Base-by-base conservation (phyloP, 2,888 invertebrate species). In the Caenorhabditis sp. region DNA sequence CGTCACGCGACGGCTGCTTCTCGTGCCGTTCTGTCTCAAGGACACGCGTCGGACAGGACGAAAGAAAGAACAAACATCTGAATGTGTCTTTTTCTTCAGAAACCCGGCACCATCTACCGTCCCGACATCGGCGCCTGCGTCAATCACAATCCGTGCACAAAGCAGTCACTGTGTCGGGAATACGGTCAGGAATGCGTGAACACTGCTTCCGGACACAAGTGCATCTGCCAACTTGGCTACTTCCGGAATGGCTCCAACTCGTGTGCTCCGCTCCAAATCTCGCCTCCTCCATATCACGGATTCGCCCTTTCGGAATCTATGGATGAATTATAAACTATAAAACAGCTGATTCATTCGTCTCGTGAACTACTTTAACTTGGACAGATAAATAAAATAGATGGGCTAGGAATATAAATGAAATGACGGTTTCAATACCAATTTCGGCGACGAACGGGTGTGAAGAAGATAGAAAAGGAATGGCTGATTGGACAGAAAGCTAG, bases 121-220 rank as follows among this genome's bases (percentile, higher is more conserved):
- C 50, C 79, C 2, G 81, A 81, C 50, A 74, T 77, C 26, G 72
- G 68, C n/a, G 63, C 65, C 61, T 81, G 81, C 50, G 81, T 81
- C 35, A 72, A 77, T 45, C 74, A 81, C 37, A 75, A 78, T 41
- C 53, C 62, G 15, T 81, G 81, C 48, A 74, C 65, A 39, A 81
- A 75, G 27, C 52, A 72, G 24, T 63, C 74, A n/a, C 30, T 78
- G 9, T 81, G 81, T 52, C 52, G 72, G 43, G 74, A 62, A 11
- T 43, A 35, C 24, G 53, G 58, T 20, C 45, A 76, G 37, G 79
- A 81, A 41, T 81, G 81, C 46, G 39, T 72, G 5, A 79, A 74
- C 56, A 61, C 71, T 0, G 48, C 61, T 2, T 24, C 48, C 15
- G 81, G 77, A 3, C 62, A 58, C 46, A 79, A 68, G 30, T 81